These are phyloP conservation scores for Perithous albicinctus DNA, from an alignment of 2,888 invertebrate species.

Conservation along the genomic window DNA sequence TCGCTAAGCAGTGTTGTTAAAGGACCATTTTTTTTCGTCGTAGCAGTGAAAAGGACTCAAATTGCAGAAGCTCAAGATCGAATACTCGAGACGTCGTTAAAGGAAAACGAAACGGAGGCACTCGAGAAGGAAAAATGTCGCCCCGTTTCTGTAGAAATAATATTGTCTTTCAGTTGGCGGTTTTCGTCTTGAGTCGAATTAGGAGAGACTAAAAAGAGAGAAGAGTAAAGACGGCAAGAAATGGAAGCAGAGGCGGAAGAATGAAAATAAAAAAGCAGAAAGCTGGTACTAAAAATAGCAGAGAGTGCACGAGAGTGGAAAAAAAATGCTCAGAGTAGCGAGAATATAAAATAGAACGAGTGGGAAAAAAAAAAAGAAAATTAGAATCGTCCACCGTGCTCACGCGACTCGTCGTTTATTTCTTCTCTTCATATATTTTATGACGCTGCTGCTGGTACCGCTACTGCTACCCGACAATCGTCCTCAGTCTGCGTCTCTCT, in stretches of 20 bases:
- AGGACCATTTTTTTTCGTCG: slow-evolving; percentile 42
- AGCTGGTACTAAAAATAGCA: slow-evolving; percentile 50
- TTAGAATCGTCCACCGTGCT: slow-evolving; percentile 39
- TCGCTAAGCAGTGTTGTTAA: slow-evolving; percentile 21
- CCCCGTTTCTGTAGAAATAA: slow-evolving; percentile 72
- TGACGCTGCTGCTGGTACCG: slow-evolving; percentile 28
- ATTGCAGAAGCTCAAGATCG: slow-evolving; percentile 29
- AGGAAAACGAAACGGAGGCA: not conserved
- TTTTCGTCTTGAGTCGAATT: slow-evolving; percentile 65
- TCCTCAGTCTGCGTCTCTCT: slow-evolving; percentile 45
- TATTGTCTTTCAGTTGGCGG: slow-evolving; percentile 74
- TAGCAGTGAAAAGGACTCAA: slow-evolving; percentile 26
- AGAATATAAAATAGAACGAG: slow-evolving; percentile 32
- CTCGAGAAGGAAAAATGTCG: not conserved
- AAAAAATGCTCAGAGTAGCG: slow-evolving; percentile 22
- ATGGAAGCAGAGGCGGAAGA: slow-evolving; percentile 4
- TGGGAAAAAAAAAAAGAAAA: slow-evolving; percentile 50
- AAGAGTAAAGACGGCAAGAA: slow-evolving; percentile 43
- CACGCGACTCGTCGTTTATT: slow-evolving; percentile 37
- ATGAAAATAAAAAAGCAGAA: slow-evolving; percentile 34
- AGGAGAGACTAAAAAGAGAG: slow-evolving; percentile 54
- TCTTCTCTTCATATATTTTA: slow-evolving; percentile 57
- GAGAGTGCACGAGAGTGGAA: slow-evolving; percentile 26
- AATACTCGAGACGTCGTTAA: not conserved
- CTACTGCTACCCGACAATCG: slow-evolving; percentile 33